These are phyloP conservation scores for Aurelia sp. DNA, from an alignment of 30 jellyfish, hydroid and myxozoan species.

Conservation along the genomic window DNA sequence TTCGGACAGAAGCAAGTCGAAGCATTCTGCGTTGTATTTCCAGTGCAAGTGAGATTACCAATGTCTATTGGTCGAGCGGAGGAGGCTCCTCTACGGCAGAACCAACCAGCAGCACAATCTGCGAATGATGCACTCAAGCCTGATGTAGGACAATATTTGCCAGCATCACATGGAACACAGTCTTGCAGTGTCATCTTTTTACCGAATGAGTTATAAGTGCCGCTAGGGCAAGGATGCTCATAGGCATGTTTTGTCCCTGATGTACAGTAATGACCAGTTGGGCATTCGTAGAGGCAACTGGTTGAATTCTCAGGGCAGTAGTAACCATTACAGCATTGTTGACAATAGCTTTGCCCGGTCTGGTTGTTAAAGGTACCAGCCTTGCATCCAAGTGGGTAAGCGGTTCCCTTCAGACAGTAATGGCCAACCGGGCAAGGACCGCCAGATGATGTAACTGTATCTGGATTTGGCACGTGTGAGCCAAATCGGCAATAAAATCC, in stretches of 20 bases:
- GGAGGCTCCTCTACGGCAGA: constrained; percentile 90
- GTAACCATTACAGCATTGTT: constrained; percentile 81
- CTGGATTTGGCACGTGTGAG: constrained; percentile 76
- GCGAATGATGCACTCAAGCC: constrained; percentile 74
- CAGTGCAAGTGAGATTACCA: constrained; percentile 73
- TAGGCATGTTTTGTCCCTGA: constrained; percentile 66
- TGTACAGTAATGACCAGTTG: constrained; percentile 85
- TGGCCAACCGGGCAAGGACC: constrained; percentile 94
- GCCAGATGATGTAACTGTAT: constrained; percentile 66
- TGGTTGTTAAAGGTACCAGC: constrained; percentile 87
- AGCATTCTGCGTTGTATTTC: constrained; percentile 63
- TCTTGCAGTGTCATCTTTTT: constrained; percentile 64
- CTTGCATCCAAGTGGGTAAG: constrained; percentile 89
- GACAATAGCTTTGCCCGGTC: constrained; percentile 89
- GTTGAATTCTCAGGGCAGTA: constrained; percentile 94
- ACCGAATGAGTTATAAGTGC: constrained; percentile 76
- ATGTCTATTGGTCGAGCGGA: constrained; percentile 82
- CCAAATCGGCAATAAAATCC: constrained; percentile 89
- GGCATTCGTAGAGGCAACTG: constrained; percentile 74
- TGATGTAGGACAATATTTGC: constrained; percentile 84
- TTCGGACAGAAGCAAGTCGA: constrained; percentile 83
- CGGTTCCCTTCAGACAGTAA: constrained; percentile 70
- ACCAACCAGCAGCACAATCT: constrained; percentile 94
- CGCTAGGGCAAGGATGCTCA: constrained; percentile 87
- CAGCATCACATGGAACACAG: constrained; percentile 91